phyloP scores from a whole-genome alignment of 2,888 invertebrate species.

The Strigamia crassipes region DNA sequence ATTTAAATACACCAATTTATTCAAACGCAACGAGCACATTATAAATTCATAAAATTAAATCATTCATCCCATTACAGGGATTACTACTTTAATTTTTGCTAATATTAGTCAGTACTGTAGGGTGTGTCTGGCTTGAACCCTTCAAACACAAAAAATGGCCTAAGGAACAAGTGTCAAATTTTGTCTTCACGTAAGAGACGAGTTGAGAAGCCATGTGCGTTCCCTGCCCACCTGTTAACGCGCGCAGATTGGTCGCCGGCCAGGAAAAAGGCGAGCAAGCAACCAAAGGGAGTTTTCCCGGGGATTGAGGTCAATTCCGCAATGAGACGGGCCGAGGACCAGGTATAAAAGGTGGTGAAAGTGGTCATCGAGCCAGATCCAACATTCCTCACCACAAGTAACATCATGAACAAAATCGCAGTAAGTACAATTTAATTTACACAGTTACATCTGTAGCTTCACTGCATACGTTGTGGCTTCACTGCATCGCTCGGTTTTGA shows the following conservation, averaged over 20 bases:
- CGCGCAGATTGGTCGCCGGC: slow-evolving; percentile 1
- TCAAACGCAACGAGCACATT: not conserved
- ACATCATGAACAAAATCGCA: slow-evolving; percentile 20
- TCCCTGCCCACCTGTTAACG: slow-evolving; percentile 38
- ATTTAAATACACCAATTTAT: slow-evolving; percentile 17
- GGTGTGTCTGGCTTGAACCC: not conserved
- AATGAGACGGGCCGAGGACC: slow-evolving; percentile 4
- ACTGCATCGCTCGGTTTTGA: not conserved
- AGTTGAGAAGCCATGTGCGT: slow-evolving; percentile 6
- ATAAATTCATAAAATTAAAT: not conserved
- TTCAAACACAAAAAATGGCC: not conserved
- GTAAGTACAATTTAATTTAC: not conserved
- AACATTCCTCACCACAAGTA: slow-evolving; percentile 17
- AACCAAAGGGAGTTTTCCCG: slow-evolving; percentile 38
- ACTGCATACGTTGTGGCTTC: not conserved
- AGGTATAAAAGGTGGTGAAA: slow-evolving; percentile 28
- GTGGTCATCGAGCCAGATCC: slow-evolving; percentile 20
- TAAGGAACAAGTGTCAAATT: slow-evolving; percentile 7
- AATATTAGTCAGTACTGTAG: not conserved
- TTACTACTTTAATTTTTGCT: not conserved
- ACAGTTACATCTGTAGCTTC: not conserved
- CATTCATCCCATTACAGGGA: not conserved
- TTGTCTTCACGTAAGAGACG: slow-evolving; percentile 29
- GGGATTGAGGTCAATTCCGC: slow-evolving; percentile 47
- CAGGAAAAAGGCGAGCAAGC: slow-evolving; percentile 37